Base-by-base conservation (phyloP, 1,140 invertebrate species). In the Cepaea nemoralis region DNA sequence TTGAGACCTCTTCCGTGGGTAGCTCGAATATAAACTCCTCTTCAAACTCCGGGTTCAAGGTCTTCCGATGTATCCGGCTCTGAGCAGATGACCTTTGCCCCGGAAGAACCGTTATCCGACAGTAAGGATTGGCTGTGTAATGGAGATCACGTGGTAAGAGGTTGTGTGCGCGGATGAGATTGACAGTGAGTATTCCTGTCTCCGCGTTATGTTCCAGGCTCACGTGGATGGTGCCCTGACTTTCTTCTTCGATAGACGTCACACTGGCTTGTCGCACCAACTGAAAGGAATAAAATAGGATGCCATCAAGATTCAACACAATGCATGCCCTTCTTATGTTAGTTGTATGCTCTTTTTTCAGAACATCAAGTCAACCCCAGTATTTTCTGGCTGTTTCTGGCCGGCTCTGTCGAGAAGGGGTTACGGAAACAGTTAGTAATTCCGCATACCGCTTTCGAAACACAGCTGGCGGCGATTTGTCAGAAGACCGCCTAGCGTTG, bases 31-130 rank as follows among this genome's bases (percentile, higher is more conserved):
- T 87, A 80, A 92, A 91, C 82, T 91, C 90, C 80, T 92, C 91
- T 40, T 91, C 90, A 75, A 92, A 92, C 66, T 88, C 92, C 79
- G 94, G 94, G 89, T 94, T 93, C 37, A 94, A 87, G 12, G 94
- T 94, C 85, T 93, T 93, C 84, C 93, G 94, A 85, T 94, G 93
- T 77, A 94, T 83, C 81, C 88, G 89, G 45, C 87, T 89, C 77
- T 91, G 89, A 6, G 89, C 77, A 22, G 80, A 79, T 27, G 82
- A 83, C 42, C 85, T 80, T 14, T 84, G 85, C 48, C 86, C 86
- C 3, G 90, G 90, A n/a, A 90, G 80, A 10, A 91, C 80, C 24
- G 86, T 88, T 0, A 91, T 84, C 69, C 85, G 86, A 71, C 88
- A 89, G 80, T 91, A 91, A 0, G 91, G 91, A 79, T 91, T 87